phyloP scores from a whole-genome alignment of 1,140 invertebrate genomes.

The Achatina immaculata region DNA sequence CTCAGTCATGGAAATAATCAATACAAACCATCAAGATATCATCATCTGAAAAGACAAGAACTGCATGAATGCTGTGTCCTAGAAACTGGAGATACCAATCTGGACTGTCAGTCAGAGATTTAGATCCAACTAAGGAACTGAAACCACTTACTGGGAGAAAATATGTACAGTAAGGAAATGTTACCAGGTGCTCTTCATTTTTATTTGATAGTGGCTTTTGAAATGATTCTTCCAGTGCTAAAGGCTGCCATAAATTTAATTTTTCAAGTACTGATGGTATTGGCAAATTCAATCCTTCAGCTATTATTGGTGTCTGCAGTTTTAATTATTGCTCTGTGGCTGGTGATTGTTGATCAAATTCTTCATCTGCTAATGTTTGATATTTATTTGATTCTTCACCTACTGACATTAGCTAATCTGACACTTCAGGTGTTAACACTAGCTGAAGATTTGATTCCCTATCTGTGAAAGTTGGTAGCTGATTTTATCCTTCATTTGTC shows the following conservation, averaged over 20 bases:
- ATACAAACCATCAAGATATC: background rate
- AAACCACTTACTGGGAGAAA: background rate
- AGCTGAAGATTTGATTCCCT: too few relatives aligned
- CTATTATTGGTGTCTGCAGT: too few relatives aligned
- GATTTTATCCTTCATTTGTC: too few relatives aligned
- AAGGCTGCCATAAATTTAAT: too few relatives aligned
- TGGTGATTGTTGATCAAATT: background rate
- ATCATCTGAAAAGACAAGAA: background rate
- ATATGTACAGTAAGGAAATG: background rate
- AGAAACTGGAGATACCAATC: conserved; percentile 4
- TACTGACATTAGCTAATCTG: too few relatives aligned
- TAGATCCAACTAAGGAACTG: background rate
- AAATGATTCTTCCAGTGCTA: background rate
- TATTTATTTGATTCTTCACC: too few relatives aligned
- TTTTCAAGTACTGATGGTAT: too few relatives aligned
- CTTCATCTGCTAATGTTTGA: background rate
- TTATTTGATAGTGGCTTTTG: background rate
- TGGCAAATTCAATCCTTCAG: too few relatives aligned
- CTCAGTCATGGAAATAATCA: background rate
- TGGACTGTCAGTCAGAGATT: background rate
- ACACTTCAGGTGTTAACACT: too few relatives aligned
- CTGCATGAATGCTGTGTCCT: conserved; percentile 2
- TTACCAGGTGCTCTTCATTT: background rate
- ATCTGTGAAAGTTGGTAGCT: too few relatives aligned
- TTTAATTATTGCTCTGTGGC: background rate